Base-by-base conservation (phyloP, 2,113 vertebrate species). In the Paradoxurus hermaphroditus region DNA sequence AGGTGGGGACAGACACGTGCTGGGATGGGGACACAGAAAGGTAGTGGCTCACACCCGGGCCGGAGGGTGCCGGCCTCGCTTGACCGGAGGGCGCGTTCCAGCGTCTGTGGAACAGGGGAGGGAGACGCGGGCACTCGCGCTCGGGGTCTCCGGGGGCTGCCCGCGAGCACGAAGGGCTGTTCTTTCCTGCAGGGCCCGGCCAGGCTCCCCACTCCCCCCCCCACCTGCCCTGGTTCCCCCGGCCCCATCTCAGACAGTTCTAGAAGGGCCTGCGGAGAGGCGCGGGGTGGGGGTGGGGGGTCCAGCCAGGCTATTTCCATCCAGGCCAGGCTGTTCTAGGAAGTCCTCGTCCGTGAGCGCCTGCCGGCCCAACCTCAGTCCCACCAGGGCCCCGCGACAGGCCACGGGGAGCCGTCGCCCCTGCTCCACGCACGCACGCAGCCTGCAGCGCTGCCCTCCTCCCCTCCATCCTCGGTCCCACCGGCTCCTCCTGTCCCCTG, bases 301-400 rank as follows among this genome's bases (percentile, higher is more conserved):
- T 34, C 81, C 27, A 18, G 5, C 0, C 1, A 0, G 46, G 51
- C 92, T 95, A 36, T 46, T 87, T 90, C 98, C 98, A 97, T 98
- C 97, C 97, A 11, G 95, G 95, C 98, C 95, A 1, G 94, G 97
- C 98, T 98, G 98, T 98, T 98, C 98, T 95, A 92, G 94, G 96
- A 98, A 98, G 98, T 98, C 98, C 98, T 98, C 96, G 97, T 97
- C 97, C 98, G 39, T 9, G 90, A 96, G 77, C 0, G 0, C 86
- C 98, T 98, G 97, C 98, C 94, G 9, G 82, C 89, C 53, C 98
- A 97, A 98, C 97, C 97, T 96, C 97, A 86, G 98, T 98, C 98
- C 73, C 0, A 0, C 59, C 1, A 8, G 36, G 56, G 68, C 85
- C 44, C 16, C 1, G 19, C 0, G 13, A 68, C 36, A 36, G 62